A percentile compares a stretch with the other conserved stretches of the same genome.
These are phyloP conservation scores for Myotis daubentonii DNA, from an alignment of 2,797 vertebrate genomes.

Conservation along the genomic window DNA sequence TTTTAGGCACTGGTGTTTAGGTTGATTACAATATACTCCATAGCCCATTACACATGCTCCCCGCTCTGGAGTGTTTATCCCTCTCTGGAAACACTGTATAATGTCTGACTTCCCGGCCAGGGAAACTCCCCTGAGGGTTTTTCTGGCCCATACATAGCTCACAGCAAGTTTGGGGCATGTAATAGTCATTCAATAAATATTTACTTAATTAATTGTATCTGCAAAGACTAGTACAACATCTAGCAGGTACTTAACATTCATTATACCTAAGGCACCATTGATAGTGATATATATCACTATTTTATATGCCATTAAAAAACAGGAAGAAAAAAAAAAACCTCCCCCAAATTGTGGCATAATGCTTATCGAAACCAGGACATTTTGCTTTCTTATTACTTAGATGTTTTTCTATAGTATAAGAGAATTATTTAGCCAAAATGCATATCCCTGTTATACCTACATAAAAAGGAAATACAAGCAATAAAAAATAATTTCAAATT, in stretches of 20 bases:
- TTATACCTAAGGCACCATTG: background rate
- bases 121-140: background rate
- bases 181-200: background rate
- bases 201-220: background rate
- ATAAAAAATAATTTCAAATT: background rate
- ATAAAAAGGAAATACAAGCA: constrained; percentile 11
- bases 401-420: background rate
- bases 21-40: background rate
- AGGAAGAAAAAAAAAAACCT: background rate
- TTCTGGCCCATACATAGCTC: background rate
- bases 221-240: background rate
- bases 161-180: background rate
- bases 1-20: background rate
- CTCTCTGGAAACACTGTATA: background rate
- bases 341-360: background rate
- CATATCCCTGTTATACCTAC: background rate
- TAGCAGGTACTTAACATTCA: background rate
- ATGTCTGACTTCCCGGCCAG: background rate
- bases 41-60: background rate
- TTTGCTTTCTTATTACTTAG: background rate
- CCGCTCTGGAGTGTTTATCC: background rate
- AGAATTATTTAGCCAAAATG: background rate
- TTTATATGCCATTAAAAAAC: background rate
- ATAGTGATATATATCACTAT: background rate
- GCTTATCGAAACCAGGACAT: background rate